Evolutionary conservation across 2,113 vertebrate genomes (phyloP), one percentile per base, ranked within the genome.

Genomic region (Collichthys lucidus): DNA sequence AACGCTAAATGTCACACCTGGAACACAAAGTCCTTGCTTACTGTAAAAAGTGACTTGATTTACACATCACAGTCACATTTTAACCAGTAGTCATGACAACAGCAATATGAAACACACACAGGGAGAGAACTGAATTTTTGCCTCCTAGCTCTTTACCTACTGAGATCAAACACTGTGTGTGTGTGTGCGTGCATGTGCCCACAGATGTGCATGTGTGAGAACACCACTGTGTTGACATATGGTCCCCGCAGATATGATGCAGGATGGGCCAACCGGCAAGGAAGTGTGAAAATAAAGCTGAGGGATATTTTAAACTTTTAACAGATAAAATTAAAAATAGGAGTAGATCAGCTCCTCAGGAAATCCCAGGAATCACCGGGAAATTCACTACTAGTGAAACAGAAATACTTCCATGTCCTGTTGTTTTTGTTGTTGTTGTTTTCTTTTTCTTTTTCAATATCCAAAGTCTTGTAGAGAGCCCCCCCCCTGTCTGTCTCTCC

Each of bases 131-230:
- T 26, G 47, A 40, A 35, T 40, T 59, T n/a, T 65, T 72, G 49
- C 73, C 76, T 78, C 67, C n/a, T 44, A 59, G 83, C 44, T 53
- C 59, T 87, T 74, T 57, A 71, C 61, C 79, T 56, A 61, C 80
- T 81, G 86, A 86, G 80, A 86, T 83, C 77, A 83, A 79, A 84
- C 78, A 80, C 46, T n/a, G 44, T 35, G n/a, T 64, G n/a, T n/a
- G n/a, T n/a, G 62, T 35, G 67, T 73, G 74, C 79, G 74, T 77
- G 78, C 77, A 5, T 72, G 75, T 75, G 68, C 19, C 11, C 4
- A 64, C 74, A 76, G 62, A 80, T 72, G 80, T 72, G 75, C 35
- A 10, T 49, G 72, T 63, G 53, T 15, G 64, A 62, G 65, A 47
- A 16, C 24, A 66, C 53, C 35, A 75, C 70, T 50, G 74, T 74